Percentiles rank a stretch among this genome's conserved stretches.
phyloP scores from a whole-genome alignment of 2,113 vertebrate species.

The Gymnocephalus cernua region DNA sequence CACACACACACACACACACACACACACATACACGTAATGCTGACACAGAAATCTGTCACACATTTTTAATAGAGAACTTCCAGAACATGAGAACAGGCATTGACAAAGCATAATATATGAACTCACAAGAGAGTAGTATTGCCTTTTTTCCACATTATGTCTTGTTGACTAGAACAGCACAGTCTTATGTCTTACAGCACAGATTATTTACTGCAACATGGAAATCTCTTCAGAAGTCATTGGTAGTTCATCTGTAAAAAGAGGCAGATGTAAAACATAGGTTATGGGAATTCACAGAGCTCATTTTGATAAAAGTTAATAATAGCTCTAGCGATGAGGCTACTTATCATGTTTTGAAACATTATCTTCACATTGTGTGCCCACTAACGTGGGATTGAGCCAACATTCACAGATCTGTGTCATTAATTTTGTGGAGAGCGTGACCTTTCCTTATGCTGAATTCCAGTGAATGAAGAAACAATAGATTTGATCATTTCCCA shows the following conservation, averaged over 20 bases:
- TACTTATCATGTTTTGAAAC: neutral
- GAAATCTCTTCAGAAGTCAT: slow-evolving; percentile 27
- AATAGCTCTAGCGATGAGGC: neutral
- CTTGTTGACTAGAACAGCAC: neutral
- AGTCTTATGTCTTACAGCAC: neutral
- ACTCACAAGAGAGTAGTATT: slow-evolving; percentile 15
- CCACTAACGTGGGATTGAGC: neutral
- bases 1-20: neutral
- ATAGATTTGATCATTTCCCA: neutral
- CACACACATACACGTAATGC: neutral
- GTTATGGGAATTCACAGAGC: slow-evolving; percentile 33
- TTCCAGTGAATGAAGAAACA: neutral
- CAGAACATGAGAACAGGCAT: neutral
- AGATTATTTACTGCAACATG: slow-evolving; percentile 42
- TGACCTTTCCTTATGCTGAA: neutral
- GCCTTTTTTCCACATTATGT: slow-evolving; percentile 38
- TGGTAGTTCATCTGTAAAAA: neutral
- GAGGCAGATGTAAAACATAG: slow-evolving; percentile 15
- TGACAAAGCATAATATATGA: slow-evolving; percentile 8
- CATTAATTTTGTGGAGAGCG: too few species aligned
- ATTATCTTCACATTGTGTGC: neutral
- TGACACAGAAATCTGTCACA: neutral
- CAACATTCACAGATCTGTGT: too few species aligned
- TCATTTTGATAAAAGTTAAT: slow-evolving; percentile 14
- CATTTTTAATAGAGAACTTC: neutral